Percentiles rank a stretch among this genome's conserved stretches.
These are phyloP conservation scores for Molossus alvarezi DNA, from an alignment of 2,797 vertebrate genomes.

Conservation along the genomic window DNA sequence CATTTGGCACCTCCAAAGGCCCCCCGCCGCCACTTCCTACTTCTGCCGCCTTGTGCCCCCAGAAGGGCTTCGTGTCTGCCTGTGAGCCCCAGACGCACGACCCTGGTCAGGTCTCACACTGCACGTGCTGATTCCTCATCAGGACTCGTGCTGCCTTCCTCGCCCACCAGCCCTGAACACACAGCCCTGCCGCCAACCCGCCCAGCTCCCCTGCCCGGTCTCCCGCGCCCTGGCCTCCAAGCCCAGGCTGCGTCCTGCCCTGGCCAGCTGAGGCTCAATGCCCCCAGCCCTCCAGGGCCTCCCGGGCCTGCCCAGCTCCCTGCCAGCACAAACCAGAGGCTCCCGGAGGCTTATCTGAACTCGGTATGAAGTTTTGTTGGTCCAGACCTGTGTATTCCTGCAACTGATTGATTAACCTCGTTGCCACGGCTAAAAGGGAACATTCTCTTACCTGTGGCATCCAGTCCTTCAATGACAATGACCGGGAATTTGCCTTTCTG, in stretches of 20 bases:
- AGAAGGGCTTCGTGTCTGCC: not conserved
- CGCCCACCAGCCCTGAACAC: not conserved
- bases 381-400: rapidly evolving
- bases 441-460: slow-evolving; percentile 95
- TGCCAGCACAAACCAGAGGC: rapidly evolving
- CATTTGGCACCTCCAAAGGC: not conserved
- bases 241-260: not conserved
- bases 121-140: not conserved
- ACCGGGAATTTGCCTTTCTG: slow-evolving; percentile 92
- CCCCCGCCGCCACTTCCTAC: not conserved
- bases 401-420: not conserved
- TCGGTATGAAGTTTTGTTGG: not conserved
- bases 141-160: not conserved
- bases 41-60: not conserved
- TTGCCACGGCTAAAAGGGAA: not conserved
- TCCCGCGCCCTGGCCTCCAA: rapidly evolving
- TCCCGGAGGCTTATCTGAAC: not conserved
- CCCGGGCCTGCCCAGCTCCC: not conserved
- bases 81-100: rapidly evolving
- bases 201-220: not conserved
- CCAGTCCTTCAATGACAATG: slow-evolving; percentile 96
- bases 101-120: rapidly evolving
- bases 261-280: rapidly evolving
- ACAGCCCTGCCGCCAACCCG: too few species aligned
- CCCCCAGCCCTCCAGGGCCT: rapidly evolving